Evolutionary conservation across 2,888 invertebrate genomes (phyloP).

Genomic region (Allygus modestus): DNA sequence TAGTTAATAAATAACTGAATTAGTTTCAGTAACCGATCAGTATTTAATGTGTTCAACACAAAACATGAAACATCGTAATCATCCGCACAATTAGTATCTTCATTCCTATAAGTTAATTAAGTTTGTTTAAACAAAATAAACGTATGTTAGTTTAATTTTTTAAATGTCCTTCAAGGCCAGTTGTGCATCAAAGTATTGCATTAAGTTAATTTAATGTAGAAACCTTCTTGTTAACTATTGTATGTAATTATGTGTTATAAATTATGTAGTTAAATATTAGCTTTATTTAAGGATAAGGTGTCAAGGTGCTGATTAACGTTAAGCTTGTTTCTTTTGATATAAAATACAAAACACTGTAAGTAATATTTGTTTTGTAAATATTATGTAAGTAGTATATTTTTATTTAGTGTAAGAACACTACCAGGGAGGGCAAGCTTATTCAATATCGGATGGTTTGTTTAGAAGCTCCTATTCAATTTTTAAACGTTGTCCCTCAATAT

Average conservation of each 20-base stretch:
- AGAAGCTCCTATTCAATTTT: neutral
- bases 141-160: neutral
- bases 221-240: neutral
- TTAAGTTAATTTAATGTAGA: neutral
- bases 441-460: neutral
- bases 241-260: constrained; percentile 13
- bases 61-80: neutral
- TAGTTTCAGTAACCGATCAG: neutral
- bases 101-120: neutral
- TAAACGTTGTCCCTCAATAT: neutral
- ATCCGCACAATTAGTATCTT: neutral
- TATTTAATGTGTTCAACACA: neutral
- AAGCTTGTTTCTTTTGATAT: constrained; percentile 20
- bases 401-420: neutral
- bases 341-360: constrained; percentile 13
- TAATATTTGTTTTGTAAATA: constrained; percentile 22
- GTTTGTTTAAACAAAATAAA: neutral
- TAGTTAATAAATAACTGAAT: neutral
- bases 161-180: neutral
- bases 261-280: constrained; percentile 29
- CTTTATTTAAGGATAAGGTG: constrained; percentile 40
- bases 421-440: neutral
- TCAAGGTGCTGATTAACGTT: constrained; percentile 49
- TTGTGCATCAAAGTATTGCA: neutral
- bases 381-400: neutral